Conservation (phyloP, 2,113 vertebrate species). For the Miniopterus natalensis region DNA sequence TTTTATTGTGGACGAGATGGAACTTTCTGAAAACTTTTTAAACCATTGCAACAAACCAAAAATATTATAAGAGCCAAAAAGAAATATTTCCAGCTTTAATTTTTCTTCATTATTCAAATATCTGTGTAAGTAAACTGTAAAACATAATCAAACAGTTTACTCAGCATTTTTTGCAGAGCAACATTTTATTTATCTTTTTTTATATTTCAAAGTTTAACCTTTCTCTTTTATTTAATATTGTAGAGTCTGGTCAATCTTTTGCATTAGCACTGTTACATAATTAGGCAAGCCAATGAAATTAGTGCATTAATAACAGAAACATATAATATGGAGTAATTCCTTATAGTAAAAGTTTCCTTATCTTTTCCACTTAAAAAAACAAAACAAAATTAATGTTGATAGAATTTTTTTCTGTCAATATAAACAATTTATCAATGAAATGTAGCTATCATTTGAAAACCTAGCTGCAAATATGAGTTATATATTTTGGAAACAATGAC, state of each 20-base stretch:
- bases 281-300: background rate
- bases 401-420: background rate
- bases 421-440: background rate
- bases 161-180: background rate
- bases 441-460: background rate
- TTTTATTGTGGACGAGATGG: background rate
- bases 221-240: background rate
- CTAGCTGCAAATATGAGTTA: background rate
- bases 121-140: background rate
- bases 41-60: background rate
- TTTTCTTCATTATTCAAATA: background rate
- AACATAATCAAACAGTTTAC: background rate
- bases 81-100: background rate
- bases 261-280: background rate
- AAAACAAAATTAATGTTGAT: background rate
- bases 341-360: background rate
- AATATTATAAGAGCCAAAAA: background rate
- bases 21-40: slow-evolving; percentile 17
- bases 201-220: background rate
- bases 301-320: background rate
- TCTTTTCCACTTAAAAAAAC: background rate
- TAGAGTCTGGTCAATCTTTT: background rate
- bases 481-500: background rate
- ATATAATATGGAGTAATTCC: background rate
- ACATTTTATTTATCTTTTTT: background rate